Base-by-base conservation (phyloP, 2,797 vertebrate genomes). In the Phylloscopus collybita region DNA sequence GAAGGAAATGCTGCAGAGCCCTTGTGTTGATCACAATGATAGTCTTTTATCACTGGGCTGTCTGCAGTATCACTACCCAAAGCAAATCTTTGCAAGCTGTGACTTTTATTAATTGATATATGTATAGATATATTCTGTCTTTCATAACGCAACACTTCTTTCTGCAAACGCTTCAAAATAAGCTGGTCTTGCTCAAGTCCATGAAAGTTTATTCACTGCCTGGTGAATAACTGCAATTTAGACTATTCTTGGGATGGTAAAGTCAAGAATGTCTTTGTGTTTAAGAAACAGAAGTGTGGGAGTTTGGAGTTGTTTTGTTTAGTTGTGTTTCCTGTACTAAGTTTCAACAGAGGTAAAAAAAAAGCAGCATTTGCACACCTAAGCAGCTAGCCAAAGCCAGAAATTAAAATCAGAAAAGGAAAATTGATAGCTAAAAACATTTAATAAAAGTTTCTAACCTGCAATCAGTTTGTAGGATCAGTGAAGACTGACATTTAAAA, bases 1-100 rank as follows among this genome's bases (percentile, higher is more conserved):
- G 79, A 94, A 95, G 91, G 80, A 96, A 96, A 86, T 0, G 44
- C 83, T 93, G 93, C 90, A 93, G 44, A 92, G 71, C 70, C 72
- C 78, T 90, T 66, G 51, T 53, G 82, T 16, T 47, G 87, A 95
- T 95, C 65, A 60, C n/a, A 75, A 3, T 5, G 69, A 88, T 27
- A 93, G 44, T 47, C 80, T 93, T 82, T 57, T 69, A 74, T 86
- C 75, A 67, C 19, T 29, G 57, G 42, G 50, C 47, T 82, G 38
- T 62, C 65, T 86, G 34, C 51, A 30, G 30, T 34, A 53, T 30
- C 21, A 19, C 36, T 86, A 57, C 50, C 44, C 4, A 1, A 84
- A 75, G 62, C 49, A 61, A 90, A 88, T 50, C 67, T 36, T 27
- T 64, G 50, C 56, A 71, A 86, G n/a, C 19, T 59, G 50, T 13